phyloP scores from a whole-genome alignment of 2,113 vertebrate species.

The Arothron firmamentum region DNA sequence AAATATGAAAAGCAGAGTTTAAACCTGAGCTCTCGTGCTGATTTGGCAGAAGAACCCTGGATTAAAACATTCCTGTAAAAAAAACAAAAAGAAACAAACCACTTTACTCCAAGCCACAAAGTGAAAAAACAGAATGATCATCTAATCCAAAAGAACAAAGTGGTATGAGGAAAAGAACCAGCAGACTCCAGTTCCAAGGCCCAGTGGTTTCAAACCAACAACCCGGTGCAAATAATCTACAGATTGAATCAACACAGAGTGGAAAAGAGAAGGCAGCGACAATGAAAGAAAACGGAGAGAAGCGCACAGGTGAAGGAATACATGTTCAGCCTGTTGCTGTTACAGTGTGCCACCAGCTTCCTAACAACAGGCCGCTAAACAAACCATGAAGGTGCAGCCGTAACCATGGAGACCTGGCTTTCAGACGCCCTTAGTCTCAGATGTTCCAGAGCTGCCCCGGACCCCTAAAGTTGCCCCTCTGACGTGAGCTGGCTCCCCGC shows the following conservation, averaged over 20 bases:
- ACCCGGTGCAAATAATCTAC: constrained; percentile 2
- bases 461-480: not conserved
- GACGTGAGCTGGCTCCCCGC: constrained; percentile 35
- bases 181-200: not conserved
- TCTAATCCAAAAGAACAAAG: too few relatives aligned
- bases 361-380: constrained; percentile 8
- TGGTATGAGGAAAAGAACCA: too few relatives aligned
- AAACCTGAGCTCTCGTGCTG: too few relatives aligned
- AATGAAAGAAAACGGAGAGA: not conserved
- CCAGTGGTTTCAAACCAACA: constrained; percentile 7
- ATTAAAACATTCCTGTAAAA: too few relatives aligned
- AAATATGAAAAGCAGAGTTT: too few relatives aligned
- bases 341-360: not conserved
- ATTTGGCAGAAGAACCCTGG: too few relatives aligned
- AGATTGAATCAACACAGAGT: constrained; percentile 10
- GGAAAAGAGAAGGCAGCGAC: constrained; percentile 6
- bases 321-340: constrained; percentile 32
- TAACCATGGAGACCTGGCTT: constrained; percentile 21
- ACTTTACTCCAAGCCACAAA: too few relatives aligned
- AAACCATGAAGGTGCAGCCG: constrained; percentile 29
- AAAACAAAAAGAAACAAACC: too few relatives aligned
- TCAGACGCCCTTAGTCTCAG: not conserved
- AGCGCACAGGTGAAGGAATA: constrained; percentile 50
- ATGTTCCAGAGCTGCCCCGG: too few relatives aligned
- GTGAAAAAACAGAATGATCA: too few relatives aligned